A percentile compares a stretch with the other conserved stretches of the same genome.
These are phyloP conservation scores for Rhaphigaster nebulosa DNA, from an alignment of 2,888 invertebrate species.

Conservation along the genomic window DNA sequence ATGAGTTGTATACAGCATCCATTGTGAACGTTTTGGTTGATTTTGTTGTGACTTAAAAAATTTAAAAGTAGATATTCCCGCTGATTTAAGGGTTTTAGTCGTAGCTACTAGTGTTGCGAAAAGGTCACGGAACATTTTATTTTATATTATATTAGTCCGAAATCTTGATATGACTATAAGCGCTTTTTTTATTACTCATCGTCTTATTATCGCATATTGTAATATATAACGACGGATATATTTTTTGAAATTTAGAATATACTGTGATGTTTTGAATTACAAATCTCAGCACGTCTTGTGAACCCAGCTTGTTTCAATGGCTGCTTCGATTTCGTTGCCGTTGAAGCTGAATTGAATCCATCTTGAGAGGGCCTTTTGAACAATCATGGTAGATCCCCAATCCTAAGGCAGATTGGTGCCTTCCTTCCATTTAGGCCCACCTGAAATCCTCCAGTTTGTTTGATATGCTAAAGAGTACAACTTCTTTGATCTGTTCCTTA, in stretches of 20 bases:
- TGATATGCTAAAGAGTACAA: background rate
- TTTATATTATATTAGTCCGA: too few relatives aligned
- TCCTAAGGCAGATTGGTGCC: background rate
- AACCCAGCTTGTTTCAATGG: background rate
- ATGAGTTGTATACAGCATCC: too few relatives aligned
- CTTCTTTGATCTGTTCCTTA: constrained; percentile 23
- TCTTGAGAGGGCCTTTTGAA: background rate
- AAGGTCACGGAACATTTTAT: too few relatives aligned
- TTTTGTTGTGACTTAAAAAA: too few relatives aligned
- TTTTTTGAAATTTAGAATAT: background rate
- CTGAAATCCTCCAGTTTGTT: constrained; percentile 7
- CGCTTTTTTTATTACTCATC: too few relatives aligned
- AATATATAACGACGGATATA: too few relatives aligned
- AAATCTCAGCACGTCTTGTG: background rate
- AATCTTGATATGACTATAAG: too few relatives aligned
- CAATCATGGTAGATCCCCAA: background rate
- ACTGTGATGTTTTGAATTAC: background rate
- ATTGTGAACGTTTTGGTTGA: too few relatives aligned
- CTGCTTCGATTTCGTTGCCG: background rate
- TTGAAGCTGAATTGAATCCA: background rate
- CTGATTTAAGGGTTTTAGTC: too few relatives aligned
- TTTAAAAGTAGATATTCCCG: too few relatives aligned
- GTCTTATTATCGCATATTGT: too few relatives aligned
- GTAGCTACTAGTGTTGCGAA: too few relatives aligned
- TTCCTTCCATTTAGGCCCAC: constrained; percentile 1